Base-by-base conservation (phyloP, 2,797 vertebrate species). In the Rhinophrynus dorsalis region DNA sequence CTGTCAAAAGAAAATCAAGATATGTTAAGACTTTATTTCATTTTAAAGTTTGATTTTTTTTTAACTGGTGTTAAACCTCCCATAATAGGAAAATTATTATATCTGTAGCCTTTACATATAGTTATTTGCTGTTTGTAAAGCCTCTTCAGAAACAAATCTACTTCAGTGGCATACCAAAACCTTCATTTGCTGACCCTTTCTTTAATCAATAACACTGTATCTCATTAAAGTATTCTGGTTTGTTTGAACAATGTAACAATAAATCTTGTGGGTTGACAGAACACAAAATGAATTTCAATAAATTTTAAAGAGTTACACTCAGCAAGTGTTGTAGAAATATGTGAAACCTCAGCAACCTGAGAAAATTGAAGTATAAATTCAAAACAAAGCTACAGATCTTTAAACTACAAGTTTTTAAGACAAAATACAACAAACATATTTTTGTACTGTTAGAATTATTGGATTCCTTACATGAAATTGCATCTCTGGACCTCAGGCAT, bases 281-380 rank as follows among this genome's bases (percentile, higher is more conserved):
- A 63, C 69, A 66, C 45, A 73, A 66, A 73, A 73, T 66, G 69
- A 73, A 73, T 73, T 73, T 73, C 69, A 73, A 73, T 73, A 73
- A 59, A 73, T 73, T 73, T 72, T 37, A 66, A 71, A 71, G 62
- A 59, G 54, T 73, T 66, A 73, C 69, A 66, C 59, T 73, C 69
- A 65, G 69, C 69, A 33, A 44, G 33, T 65, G 55, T 44, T 66
- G 60, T 50, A 65, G 56, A 73, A 73, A 73, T 65, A 73, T 73
- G 51, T 65, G 69, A 73, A 73, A 59, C 69, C 61, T 73, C 69
- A 73, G 69, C 69, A 73, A 73, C 42, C 61, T 65, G 52, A 27
- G 27, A 32, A 73, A 73, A 73, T 73, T 65, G 62, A 59, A 73
- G 61, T 52, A 73, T 73, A 73, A 73, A 73, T 66, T 73, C 55